A percentile compares a stretch with the other conserved stretches of the same genome.
These are phyloP conservation scores for Ennomos fuscantarius DNA, from an alignment of 2,888 invertebrate species.

Conservation along the genomic window DNA sequence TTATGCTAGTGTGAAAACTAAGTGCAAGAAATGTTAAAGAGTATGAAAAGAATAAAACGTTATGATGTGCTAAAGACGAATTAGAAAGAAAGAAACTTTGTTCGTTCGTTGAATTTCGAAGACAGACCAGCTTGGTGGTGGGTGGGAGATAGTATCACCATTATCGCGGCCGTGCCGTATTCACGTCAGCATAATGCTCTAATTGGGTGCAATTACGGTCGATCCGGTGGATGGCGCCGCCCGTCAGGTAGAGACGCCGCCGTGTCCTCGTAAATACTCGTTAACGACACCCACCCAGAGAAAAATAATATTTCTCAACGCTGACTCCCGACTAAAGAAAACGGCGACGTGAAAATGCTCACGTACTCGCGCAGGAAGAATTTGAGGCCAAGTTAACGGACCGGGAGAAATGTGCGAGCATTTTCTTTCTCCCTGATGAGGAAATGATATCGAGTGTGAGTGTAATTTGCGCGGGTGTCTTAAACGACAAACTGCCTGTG, in stretches of 20 bases:
- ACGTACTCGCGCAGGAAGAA: constrained; percentile 69
- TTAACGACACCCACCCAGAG: constrained; percentile 75
- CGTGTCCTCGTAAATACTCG: constrained; percentile 82
- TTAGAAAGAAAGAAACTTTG: constrained; percentile 62
- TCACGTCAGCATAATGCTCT: constrained; percentile 84
- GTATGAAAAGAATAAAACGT: constrained; percentile 54
- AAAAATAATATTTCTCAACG: constrained; percentile 81
- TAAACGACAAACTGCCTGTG: constrained; percentile 42
- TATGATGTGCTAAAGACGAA: constrained; percentile 71
- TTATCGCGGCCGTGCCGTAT: constrained; percentile 80
- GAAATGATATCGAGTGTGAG: constrained; percentile 59
- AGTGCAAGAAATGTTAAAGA: constrained; percentile 73
- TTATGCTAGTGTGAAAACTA: constrained; percentile 75
- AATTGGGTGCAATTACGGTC: constrained; percentile 83
- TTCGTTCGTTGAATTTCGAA: constrained; percentile 64
- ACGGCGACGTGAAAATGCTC: constrained; percentile 69
- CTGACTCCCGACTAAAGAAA: constrained; percentile 70
- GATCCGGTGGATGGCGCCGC: constrained; percentile 74
- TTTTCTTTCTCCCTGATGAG: constrained; percentile 61
- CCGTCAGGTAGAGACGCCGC: constrained; percentile 77
- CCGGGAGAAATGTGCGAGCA: constrained; percentile 62
- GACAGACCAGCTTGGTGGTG: constrained; percentile 43
- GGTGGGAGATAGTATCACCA: constrained; percentile 77
- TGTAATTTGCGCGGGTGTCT: constrained; percentile 54
- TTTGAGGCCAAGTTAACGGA: constrained; percentile 71